phyloP scores from a whole-genome alignment of 2,113 vertebrate species.

The Labeo catla region DNA sequence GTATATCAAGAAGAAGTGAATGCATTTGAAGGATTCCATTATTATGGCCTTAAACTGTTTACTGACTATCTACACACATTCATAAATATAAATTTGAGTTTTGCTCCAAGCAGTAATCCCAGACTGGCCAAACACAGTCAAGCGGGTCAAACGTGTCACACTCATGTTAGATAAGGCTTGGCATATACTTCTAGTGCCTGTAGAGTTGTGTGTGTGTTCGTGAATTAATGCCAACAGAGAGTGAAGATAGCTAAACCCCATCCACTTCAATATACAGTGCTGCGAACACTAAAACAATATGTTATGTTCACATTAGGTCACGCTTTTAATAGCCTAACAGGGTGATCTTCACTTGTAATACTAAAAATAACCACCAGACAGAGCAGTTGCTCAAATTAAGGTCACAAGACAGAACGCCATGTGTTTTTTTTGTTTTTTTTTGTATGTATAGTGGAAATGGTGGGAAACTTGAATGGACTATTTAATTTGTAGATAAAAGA shows the following conservation, averaged over 20 bases:
- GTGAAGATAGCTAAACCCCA: not conserved
- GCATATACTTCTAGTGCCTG: conserved; percentile 6
- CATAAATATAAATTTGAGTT: conserved; percentile 59
- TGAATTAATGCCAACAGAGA: conserved; percentile 18
- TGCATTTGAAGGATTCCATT: conserved; percentile 51
- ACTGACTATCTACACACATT: conserved; percentile 52
- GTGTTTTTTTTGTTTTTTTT: not conserved
- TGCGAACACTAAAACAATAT: not conserved
- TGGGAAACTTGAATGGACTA: not conserved
- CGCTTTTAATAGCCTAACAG: not conserved
- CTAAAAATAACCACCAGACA: conserved; percentile 42
- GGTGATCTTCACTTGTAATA: conserved; percentile 1
- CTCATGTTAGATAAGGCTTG: conserved; percentile 46
- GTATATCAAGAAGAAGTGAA: conserved; percentile 41
- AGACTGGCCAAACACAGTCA: conserved; percentile 47
- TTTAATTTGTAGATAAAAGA: not conserved
- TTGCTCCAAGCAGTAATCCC: conserved; percentile 48
- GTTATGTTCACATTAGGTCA: not conserved
- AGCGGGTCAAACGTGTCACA: conserved; percentile 52
- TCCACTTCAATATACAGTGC: not conserved
- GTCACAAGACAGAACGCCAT: not conserved
- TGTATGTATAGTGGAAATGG: not conserved
- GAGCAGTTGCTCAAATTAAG: conserved; percentile 44
- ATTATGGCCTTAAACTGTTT: conserved; percentile 51
- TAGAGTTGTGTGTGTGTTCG: conserved; percentile 10